Evolutionary conservation across 2,888 invertebrate species (phyloP), one percentile per base, ranked within the genome.

Genomic region (Melinopterus prodromus): DNA sequence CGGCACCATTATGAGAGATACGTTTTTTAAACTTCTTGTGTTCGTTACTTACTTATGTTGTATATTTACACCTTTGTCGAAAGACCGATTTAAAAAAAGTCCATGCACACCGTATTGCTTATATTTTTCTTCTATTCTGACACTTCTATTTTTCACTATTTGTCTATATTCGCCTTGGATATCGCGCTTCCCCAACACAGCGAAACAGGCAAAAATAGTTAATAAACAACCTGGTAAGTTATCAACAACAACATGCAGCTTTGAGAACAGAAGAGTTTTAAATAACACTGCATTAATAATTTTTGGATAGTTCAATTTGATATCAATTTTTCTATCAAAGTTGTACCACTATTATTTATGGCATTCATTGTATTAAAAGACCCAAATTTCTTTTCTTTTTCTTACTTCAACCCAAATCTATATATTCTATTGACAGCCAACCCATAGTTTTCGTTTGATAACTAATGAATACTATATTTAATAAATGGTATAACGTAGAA

Each of bases 61-160:
- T 75, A 82, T 78, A 79, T 80, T 80, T 80, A 80, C 78, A 79
- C 81, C 26, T 78, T 82, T 76, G 81, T 85, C 83, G 85, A 86
- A 83, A 88, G 86, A 86, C 84, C 83, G 35, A 26, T 26, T 26
- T 26, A 71, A 71, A 71, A 71, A 26, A 86, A 86, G n/a, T 87
- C 87, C 86, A 87, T 88, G 88, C 88, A 88, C 89, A 85, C 88
- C 88, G 81, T 84, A 88, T 53, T 87, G 88, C 88, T 89, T 89
- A 87, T 87, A 87, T 89, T 89, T 89, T 88, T 89, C 89, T 88
- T 88, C 88, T 89, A 89, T 90, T 90, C 89, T 90, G 89, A 90
- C 90, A 90, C 90, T 89, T 89, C 89, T 90, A 89, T 90, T 90
- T 90, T 90, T 90, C 89, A 89, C 89, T 89, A 89, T 89, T 89